These are phyloP conservation scores for Thalassophryne amazonica DNA, from an alignment of 2,797 vertebrate genomes.

Conservation along the genomic window DNA sequence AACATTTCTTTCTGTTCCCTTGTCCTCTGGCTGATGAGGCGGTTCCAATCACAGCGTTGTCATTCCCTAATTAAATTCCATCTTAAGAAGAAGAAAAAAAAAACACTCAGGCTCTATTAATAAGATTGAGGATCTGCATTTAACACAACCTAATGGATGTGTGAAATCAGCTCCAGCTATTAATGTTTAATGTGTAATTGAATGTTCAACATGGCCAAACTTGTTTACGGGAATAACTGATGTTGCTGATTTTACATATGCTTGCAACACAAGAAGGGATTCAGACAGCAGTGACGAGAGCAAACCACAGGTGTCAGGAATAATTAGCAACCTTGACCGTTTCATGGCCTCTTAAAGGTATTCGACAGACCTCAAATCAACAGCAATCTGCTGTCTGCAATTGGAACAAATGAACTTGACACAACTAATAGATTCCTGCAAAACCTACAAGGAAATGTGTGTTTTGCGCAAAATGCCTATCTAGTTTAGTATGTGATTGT, in stretches of 20 bases:
- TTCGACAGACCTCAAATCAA: background rate
- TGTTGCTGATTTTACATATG: slow-evolving; percentile 58
- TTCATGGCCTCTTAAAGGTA: slow-evolving; percentile 28
- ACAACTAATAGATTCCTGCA: background rate
- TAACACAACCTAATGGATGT: slow-evolving; percentile 67
- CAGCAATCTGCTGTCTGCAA: background rate
- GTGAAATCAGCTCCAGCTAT: slow-evolving; percentile 72
- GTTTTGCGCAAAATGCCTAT: background rate
- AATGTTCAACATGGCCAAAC: slow-evolving; percentile 77
- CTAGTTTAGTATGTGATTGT: too few species aligned
- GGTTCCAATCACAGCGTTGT: slow-evolving; percentile 33
- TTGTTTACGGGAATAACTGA: slow-evolving; percentile 74
- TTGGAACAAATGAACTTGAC: background rate
- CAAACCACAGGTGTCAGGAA: slow-evolving; percentile 27
- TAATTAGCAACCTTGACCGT: slow-evolving; percentile 32
- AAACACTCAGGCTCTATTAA: slow-evolving; percentile 68
- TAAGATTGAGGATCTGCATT: slow-evolving; percentile 71
- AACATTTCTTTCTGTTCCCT: too few species aligned
- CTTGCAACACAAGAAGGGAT: slow-evolving; percentile 19
- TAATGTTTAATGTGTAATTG: slow-evolving; percentile 80
- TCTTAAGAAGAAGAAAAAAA: slow-evolving; percentile 13
- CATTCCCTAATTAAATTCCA: slow-evolving; percentile 63
- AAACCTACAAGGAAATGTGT: too few species aligned
- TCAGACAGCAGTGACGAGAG: background rate
- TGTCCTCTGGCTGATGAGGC: slow-evolving; percentile 16